A percentile compares a stretch with the other conserved stretches of the same genome.
Evolutionary conservation across 2,888 invertebrate species (phyloP).

Genomic region (Microdon myrmicae): DNA sequence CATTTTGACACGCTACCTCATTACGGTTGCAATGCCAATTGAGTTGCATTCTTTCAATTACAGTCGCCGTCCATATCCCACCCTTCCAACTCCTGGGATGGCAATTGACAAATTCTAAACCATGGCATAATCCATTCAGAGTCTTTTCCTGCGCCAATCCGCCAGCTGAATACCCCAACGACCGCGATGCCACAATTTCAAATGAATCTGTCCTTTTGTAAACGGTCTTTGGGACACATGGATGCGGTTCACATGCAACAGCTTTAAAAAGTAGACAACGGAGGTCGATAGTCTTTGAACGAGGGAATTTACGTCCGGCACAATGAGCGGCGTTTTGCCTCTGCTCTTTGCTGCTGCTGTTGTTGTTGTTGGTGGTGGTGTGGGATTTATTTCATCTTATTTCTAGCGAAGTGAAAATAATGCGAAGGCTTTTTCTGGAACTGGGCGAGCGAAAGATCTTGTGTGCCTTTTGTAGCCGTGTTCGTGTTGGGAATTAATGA

Average conservation of each 20-base stretch:
- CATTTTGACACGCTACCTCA: too few species aligned
- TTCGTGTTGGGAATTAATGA: too few species aligned
- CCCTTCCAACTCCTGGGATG: slow-evolving; percentile 25
- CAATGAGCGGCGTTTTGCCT: too few species aligned
- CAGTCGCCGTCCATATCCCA: too few species aligned
- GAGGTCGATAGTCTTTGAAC: slow-evolving; percentile 44
- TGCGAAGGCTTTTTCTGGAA: background rate
- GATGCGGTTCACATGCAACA: slow-evolving; percentile 19
- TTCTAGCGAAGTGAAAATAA: background rate
- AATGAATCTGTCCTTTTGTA: slow-evolving; percentile 25
- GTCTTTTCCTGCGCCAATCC: slow-evolving; percentile 24
- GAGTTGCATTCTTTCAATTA: too few species aligned
- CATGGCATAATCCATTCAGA: slow-evolving; percentile 30
- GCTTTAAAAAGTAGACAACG: slow-evolving; percentile 24
- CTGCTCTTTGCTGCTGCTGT: slow-evolving; percentile 1
- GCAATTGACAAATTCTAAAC: slow-evolving; percentile 36
- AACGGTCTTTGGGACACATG: slow-evolving; percentile 14
- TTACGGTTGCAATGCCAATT: too few species aligned
- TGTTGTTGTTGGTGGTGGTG: too few species aligned
- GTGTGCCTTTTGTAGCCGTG: too few species aligned
- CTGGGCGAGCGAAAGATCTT: slow-evolving; percentile 12
- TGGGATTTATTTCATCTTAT: background rate
- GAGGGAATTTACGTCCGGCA: too few species aligned
- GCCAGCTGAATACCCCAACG: slow-evolving; percentile 36
- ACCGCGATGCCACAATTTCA: slow-evolving; percentile 21